Conservation (phyloP, 2,888 invertebrate genomes). For the Halictus quadricinctus region DNA sequence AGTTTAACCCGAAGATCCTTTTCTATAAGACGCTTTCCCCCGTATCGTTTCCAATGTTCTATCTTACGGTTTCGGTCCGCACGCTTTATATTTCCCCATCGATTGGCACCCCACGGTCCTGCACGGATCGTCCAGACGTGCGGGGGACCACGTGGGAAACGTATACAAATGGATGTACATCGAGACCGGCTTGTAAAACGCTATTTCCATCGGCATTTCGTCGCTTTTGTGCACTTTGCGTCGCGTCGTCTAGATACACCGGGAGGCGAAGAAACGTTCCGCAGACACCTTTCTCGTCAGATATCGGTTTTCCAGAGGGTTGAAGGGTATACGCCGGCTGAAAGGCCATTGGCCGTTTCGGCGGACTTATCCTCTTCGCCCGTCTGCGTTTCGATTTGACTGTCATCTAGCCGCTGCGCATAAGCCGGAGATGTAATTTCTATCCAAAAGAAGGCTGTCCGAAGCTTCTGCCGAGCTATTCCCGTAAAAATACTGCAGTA, state of each 20-base stretch:
- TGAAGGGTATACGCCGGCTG: slow-evolving; percentile 1
- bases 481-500: not conserved
- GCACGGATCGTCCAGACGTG: slow-evolving; percentile 6
- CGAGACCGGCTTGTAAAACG: slow-evolving; percentile 54
- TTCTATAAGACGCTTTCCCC: slow-evolving; percentile 37
- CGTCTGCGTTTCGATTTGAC: slow-evolving; percentile 43
- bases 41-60: slow-evolving; percentile 30
- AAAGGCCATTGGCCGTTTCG: slow-evolving; percentile 65
- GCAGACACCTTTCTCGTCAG: slow-evolving; percentile 64
- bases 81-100: slow-evolving; percentile 23
- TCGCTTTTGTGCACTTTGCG: slow-evolving; percentile 54
- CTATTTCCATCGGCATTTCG: slow-evolving; percentile 47
- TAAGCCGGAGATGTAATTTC: slow-evolving; percentile 52
- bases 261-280: slow-evolving; percentile 54
- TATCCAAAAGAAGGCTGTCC: slow-evolving; percentile 24
- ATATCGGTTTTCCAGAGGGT: slow-evolving; percentile 68
- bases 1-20: not conserved
- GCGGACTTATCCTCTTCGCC: slow-evolving; percentile 58
- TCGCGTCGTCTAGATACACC: slow-evolving; percentile 39
- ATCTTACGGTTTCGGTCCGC: slow-evolving; percentile 10
- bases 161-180: slow-evolving; percentile 50
- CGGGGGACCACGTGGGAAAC: slow-evolving; percentile 17
- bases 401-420: slow-evolving; percentile 41
- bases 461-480: not conserved
- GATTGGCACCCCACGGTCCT: slow-evolving; percentile 16